phyloP scores from a whole-genome alignment of 2,888 invertebrate species.

The Eupelmus urozonus region DNA sequence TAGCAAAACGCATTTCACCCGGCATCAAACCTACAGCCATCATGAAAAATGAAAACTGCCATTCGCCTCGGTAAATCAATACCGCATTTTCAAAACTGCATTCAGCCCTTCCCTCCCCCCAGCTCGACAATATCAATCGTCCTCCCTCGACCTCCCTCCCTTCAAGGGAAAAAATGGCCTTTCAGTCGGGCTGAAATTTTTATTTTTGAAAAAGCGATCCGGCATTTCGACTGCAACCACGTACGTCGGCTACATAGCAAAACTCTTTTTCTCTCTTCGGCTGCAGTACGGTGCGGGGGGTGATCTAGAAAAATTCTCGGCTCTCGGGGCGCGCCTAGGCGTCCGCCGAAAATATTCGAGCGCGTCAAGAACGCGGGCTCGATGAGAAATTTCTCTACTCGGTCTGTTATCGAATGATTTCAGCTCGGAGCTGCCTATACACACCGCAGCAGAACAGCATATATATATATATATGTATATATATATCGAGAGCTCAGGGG shows the following conservation, averaged over 20 bases:
- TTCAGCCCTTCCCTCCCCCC: too few species aligned
- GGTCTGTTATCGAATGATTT: constrained; percentile 56
- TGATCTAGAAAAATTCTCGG: constrained; percentile 1
- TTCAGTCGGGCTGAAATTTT: too few species aligned
- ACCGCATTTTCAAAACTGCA: too few species aligned
- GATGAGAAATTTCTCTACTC: constrained; percentile 54
- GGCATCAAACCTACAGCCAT: too few species aligned
- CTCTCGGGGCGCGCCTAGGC: too few species aligned
- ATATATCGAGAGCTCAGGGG: not conserved
- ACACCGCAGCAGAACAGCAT: too few species aligned
- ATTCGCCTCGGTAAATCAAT: too few species aligned
- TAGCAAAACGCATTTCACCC: too few species aligned
- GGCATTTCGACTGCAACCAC: constrained; percentile 3
- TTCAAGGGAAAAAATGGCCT: too few species aligned
- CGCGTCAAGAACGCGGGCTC: constrained; percentile 6
- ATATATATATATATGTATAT: constrained; percentile 16
- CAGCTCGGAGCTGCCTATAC: constrained; percentile 37
- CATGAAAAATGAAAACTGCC: too few species aligned
- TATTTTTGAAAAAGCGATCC: not conserved
- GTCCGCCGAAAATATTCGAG: constrained; percentile 27
- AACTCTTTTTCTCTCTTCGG: not conserved
- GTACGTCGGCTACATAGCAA: constrained; percentile 1
- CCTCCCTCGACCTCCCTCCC: too few species aligned
- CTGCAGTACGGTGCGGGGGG: not conserved
- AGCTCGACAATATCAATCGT: too few species aligned